Evolutionary conservation across 2,797 vertebrate genomes (phyloP).

Genomic region (Cirrhinus molitorella): DNA sequence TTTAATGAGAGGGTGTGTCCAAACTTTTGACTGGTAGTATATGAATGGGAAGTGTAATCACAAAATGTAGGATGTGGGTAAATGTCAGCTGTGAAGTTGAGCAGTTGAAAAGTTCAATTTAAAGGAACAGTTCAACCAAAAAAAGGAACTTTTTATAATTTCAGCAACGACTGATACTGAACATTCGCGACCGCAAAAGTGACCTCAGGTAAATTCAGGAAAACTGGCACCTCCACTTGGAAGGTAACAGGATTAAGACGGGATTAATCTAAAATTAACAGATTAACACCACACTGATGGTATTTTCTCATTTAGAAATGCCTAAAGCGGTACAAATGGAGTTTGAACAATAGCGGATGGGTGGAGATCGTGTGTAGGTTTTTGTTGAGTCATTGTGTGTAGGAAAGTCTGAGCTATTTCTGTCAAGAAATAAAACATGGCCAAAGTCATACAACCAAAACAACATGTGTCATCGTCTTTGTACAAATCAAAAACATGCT

Average conservation of each 20-base stretch:
- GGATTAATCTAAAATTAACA: conserved; percentile 51
- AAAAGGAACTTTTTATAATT: background rate
- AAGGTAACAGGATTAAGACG: conserved; percentile 45
- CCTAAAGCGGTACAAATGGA: background rate
- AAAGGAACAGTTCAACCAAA: background rate
- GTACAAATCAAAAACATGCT: background rate
- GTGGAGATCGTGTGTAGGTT: conserved; percentile 38
- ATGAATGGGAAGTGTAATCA: too few relatives aligned
- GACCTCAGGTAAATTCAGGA: conserved; percentile 39
- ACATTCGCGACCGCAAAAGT: accelerated
- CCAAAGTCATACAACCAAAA: background rate
- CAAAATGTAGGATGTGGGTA: background rate
- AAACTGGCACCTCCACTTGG: conserved; percentile 21
- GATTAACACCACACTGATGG: conserved; percentile 47
- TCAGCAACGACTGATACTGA: background rate
- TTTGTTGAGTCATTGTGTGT: conserved; percentile 52
- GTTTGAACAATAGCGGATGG: background rate
- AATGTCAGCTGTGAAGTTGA: background rate
- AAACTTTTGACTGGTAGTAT: too few relatives aligned
- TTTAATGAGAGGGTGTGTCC: too few relatives aligned
- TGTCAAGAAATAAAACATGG: conserved; percentile 16
- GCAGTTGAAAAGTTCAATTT: background rate
- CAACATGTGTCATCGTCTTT: conserved; percentile 1
- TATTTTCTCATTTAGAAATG: conserved; percentile 21
- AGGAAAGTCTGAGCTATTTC: conserved; percentile 48